Evolutionary conservation across 1,140 invertebrate species (phyloP), one percentile per base, ranked within the genome.

Genomic region (Eciton burchellii): DNA sequence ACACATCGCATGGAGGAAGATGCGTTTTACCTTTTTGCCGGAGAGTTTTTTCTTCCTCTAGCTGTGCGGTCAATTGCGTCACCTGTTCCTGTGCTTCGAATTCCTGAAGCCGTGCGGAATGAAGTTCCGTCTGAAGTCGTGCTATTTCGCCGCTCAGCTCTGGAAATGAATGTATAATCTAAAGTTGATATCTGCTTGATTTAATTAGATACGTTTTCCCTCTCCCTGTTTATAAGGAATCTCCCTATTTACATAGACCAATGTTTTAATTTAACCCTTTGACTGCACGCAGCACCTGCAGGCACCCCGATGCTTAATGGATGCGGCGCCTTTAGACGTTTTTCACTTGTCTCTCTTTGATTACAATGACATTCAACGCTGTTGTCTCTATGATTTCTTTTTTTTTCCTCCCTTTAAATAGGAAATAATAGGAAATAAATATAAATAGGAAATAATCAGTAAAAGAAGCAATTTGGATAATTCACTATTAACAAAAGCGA

Each of bases 21-120:
- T 65, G 3, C n/a, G 0, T 65, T 70, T 85, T 90, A 94, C 94
- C 91, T 89, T 91, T 90, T 84, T 91, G 84, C 83, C 94, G 93
- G 52, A 93, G 93, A 45, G 92, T 89, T 77, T 91, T 92, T 90
- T 96, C 95, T 59, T 93, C 91, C 66, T 96, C 96, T 19, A 96
- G 88, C 60, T 96, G 95, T 85, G 92, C 88, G 0, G 92, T 92
- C 14, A 94, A 82, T 4, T 94, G 90, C 12, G 92, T 90, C 1
- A 93, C 91, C 83, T 95, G 93, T 89, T 97, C 96, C 65, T 96
- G 95, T 0, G 96, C 95, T 87, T 97, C 96, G 82, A 96, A 97
- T 92, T 97, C 96, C 63, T 95, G 95, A 54, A 96, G 93, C 24
- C 95, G 94, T 0, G 95, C 95, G 1, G 95, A 90, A 90, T 95